A percentile compares a stretch with the other conserved stretches of the same genome.
Evolutionary conservation across 2,888 invertebrate genomes (phyloP).

Genomic region (Drosophila affinis): DNA sequence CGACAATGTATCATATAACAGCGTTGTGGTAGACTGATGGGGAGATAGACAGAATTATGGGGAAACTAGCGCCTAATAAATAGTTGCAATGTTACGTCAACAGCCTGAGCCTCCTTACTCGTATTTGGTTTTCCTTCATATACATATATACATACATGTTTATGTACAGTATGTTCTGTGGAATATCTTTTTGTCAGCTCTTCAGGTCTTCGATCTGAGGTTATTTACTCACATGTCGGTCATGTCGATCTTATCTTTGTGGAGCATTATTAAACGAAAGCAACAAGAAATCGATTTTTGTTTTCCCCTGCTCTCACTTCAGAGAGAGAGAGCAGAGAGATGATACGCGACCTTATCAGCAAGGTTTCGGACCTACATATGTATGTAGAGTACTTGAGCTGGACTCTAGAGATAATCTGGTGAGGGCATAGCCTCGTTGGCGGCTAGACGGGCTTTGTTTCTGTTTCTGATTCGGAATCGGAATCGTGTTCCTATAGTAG

Average conservation of each 20-base stretch:
- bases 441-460: constrained; percentile 39
- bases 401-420: constrained; percentile 57
- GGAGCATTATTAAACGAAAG: constrained; percentile 7
- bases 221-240: constrained; percentile 45
- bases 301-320: constrained; percentile 1
- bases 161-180: neutral
- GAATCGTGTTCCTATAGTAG: neutral
- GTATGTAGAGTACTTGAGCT: constrained; percentile 51
- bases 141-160: too few species aligned
- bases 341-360: constrained; percentile 60
- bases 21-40: constrained; percentile 39
- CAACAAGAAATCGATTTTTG: constrained; percentile 26
- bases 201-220: constrained; percentile 14
- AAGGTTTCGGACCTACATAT: constrained; percentile 67
- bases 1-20: constrained; percentile 45
- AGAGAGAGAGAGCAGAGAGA: constrained; percentile 27
- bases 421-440: constrained; percentile 48
- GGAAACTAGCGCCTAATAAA: constrained; percentile 26
- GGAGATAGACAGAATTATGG: constrained; percentile 21
- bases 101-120: neutral
- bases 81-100: constrained; percentile 42
- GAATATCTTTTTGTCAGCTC: constrained; percentile 39
- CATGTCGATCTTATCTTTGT: constrained; percentile 21
- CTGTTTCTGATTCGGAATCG: constrained; percentile 10
- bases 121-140: neutral